Percentiles rank a stretch among this genome's conserved stretches.
Evolutionary conservation across 2,113 vertebrate genomes (phyloP).

Genomic region (Typhlomys cinereus): DNA sequence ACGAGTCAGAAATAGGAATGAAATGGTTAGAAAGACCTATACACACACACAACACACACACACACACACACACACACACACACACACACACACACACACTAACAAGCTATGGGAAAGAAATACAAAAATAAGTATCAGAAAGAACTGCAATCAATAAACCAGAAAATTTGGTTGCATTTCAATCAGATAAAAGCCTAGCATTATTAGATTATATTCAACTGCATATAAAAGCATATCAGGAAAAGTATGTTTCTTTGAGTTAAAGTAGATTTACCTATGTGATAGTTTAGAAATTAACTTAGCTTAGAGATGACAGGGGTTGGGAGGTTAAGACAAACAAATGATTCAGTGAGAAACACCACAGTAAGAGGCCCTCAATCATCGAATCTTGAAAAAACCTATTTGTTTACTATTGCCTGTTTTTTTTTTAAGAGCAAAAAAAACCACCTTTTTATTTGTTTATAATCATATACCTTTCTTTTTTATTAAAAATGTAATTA

Average conservation of each 20-base stretch:
- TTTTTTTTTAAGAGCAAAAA: too few species aligned
- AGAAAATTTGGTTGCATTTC: neutral
- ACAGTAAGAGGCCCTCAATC: too few species aligned
- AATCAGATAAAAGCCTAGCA: neutral
- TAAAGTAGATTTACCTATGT: neutral
- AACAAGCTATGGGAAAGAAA: constrained; percentile 6
- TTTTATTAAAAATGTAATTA: too few species aligned
- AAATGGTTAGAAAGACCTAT: neutral
- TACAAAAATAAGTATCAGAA: neutral
- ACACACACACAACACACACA: too few species aligned
- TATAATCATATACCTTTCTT: too few species aligned
- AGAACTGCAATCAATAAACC: neutral
- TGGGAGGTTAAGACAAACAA: neutral
- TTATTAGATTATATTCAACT: neutral
- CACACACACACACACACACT: neutral
- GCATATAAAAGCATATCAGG: neutral
- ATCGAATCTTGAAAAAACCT: too few species aligned
- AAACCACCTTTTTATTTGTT: too few species aligned
- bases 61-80: too few species aligned
- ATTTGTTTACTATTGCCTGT: too few species aligned
- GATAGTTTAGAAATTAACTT: neutral
- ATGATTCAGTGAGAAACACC: neutral
- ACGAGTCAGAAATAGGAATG: constrained; percentile 11
- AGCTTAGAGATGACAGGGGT: neutral
- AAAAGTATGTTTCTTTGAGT: constrained; percentile 41